These are phyloP conservation scores for Drosophila pachea DNA, from an alignment of 1,140 invertebrate genomes.

Conservation along the genomic window DNA sequence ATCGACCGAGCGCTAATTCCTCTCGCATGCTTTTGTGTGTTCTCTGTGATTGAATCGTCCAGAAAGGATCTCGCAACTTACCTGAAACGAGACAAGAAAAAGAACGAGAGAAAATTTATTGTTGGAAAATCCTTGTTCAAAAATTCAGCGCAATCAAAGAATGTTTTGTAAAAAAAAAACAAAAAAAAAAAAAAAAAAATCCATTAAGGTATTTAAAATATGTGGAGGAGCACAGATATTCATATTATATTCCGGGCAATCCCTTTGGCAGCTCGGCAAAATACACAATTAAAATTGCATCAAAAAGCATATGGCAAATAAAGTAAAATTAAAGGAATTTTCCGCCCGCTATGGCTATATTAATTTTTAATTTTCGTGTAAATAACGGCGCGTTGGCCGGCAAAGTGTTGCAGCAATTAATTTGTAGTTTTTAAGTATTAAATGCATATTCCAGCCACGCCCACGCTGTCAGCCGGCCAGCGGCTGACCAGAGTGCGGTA, in stretches of 20 bases:
- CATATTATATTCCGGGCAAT: background rate
- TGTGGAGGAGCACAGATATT: background rate
- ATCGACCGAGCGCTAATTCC: too few relatives aligned
- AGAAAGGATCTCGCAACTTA: background rate
- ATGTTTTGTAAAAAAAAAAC: background rate
- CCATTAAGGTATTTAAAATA: conserved; percentile 13
- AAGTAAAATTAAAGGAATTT: background rate
- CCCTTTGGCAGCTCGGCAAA: conserved; percentile 31
- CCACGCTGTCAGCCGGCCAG: conserved; percentile 6
- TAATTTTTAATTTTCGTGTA: conserved; percentile 68
- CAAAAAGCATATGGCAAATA: conserved; percentile 42
- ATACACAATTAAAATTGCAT: conserved; percentile 60
- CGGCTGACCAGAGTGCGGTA: conserved; percentile 29
- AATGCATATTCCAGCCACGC: conserved; percentile 17
- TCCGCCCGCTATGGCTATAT: conserved; percentile 34
- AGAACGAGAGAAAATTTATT: background rate
- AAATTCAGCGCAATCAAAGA: background rate
- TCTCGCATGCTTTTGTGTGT: too few relatives aligned
- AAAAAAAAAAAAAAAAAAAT: background rate
- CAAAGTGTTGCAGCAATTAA: conserved; percentile 56
- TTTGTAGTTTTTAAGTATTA: conserved; percentile 50
- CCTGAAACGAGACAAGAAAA: conserved; percentile 11
- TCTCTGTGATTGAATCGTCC: background rate
- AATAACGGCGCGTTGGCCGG: conserved; percentile 27
- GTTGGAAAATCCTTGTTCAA: background rate